These are phyloP conservation scores for Megamerina dolium DNA, from an alignment of 2,888 invertebrate genomes.

Conservation along the genomic window DNA sequence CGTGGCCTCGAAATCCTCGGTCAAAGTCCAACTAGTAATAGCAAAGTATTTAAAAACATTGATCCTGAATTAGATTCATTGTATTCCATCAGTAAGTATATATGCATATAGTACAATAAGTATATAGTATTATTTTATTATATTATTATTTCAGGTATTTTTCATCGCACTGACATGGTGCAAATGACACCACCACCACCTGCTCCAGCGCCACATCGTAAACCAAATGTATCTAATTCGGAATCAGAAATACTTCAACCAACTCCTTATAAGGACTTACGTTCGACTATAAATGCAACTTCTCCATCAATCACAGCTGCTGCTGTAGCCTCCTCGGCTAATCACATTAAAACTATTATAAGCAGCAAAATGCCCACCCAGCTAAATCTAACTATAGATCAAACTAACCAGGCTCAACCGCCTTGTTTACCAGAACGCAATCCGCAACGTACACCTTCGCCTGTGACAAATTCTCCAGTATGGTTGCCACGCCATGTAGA, in stretches of 20 bases:
- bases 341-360: conserved; percentile 1
- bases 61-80: conserved; percentile 64
- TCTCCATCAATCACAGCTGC: conserved; percentile 20
- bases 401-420: conserved; percentile 22
- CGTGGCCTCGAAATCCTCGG: conserved; percentile 37
- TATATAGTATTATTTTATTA: not conserved
- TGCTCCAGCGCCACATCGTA: conserved; percentile 68
- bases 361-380: conserved; percentile 15
- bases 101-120: conserved; percentile 5
- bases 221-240: conserved; percentile 37
- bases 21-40: conserved; percentile 43
- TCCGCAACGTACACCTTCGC: conserved; percentile 41
- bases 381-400: conserved; percentile 17
- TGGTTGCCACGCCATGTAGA: conserved; percentile 63
- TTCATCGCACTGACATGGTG: conserved; percentile 46
- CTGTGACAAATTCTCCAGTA: conserved; percentile 55
- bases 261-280: conserved; percentile 23
- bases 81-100: conserved; percentile 61
- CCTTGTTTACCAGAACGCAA: conserved; percentile 44
- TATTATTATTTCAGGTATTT: conserved; percentile 35
- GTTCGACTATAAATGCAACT: conserved; percentile 13
- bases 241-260: conserved; percentile 25
- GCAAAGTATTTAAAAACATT: conserved; percentile 49
- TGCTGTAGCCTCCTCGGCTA: conserved; percentile 5
- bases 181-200: conserved; percentile 66